Percentiles rank a stretch among this genome's conserved stretches.
Evolutionary conservation across 2,113 vertebrate genomes (phyloP).

Genomic region (Scytalopus superciliaris): DNA sequence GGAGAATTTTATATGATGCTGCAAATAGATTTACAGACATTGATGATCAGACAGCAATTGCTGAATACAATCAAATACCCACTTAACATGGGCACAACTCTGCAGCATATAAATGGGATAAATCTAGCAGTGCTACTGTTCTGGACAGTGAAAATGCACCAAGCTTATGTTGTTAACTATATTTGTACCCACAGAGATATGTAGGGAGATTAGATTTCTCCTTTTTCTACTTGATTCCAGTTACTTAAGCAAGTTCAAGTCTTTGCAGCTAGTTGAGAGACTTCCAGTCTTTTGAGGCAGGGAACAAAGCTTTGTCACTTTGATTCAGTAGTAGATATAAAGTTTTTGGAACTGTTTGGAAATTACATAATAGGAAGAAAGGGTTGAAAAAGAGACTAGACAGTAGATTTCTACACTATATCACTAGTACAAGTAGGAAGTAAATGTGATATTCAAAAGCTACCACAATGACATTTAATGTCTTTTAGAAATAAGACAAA

Average conservation of each 20-base stretch:
- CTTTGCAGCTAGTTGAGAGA: background rate
- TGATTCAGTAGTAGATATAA: background rate
- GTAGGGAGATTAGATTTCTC: background rate
- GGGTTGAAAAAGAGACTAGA: background rate
- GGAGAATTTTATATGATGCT: background rate
- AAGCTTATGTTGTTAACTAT: background rate
- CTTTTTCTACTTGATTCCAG: background rate
- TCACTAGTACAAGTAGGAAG: background rate
- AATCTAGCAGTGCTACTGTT: background rate
- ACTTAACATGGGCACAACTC: background rate
- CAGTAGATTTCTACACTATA: background rate
- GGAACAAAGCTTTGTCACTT: background rate
- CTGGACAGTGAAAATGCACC: background rate
- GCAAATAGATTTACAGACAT: background rate
- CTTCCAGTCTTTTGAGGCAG: background rate
- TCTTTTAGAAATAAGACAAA: background rate
- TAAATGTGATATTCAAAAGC: background rate
- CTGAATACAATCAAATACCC: constrained; percentile 18
- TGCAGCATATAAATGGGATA: background rate
- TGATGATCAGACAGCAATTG: background rate
- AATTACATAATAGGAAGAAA: background rate
- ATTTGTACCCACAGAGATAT: background rate
- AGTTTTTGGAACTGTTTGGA: background rate
- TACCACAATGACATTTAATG: background rate
- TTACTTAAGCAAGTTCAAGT: background rate